Evolutionary conservation across 2,113 vertebrate genomes (phyloP).

Genomic region (Salvator merianae): DNA sequence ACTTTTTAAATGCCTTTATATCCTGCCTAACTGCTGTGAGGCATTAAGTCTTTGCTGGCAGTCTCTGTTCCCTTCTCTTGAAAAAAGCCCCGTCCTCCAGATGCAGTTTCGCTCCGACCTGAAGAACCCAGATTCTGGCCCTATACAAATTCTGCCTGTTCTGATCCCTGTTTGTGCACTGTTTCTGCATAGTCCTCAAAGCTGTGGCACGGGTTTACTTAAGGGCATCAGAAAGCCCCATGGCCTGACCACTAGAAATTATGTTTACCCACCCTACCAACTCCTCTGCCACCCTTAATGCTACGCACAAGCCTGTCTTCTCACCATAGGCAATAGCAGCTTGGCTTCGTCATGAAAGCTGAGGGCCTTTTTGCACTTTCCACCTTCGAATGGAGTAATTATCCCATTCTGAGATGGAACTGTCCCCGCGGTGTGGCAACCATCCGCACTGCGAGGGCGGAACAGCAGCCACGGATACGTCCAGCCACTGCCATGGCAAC

Average conservation of each 20-base stretch:
- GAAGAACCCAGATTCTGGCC: neutral
- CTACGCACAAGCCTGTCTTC: neutral
- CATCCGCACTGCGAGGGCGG: too few relatives aligned
- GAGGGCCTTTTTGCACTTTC: too few relatives aligned
- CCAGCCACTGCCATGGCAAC: too few relatives aligned
- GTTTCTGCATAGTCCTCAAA: too few relatives aligned
- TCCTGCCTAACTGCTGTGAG: neutral
- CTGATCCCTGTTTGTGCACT: neutral
- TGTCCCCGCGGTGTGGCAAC: too few relatives aligned
- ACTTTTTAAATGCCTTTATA: neutral
- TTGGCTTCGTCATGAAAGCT: too few relatives aligned
- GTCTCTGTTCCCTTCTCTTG: neutral
- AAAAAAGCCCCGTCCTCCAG: neutral
- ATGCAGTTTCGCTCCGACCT: neutral
- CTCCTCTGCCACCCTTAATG: neutral
- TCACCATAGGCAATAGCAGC: neutral
- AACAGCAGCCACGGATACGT: too few relatives aligned
- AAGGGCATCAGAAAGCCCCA: neutral
- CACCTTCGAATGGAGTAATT: too few relatives aligned
- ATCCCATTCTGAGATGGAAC: too few relatives aligned
- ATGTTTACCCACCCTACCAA: neutral
- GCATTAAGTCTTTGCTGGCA: neutral
- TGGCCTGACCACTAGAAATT: too few relatives aligned
- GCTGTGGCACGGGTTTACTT: too few relatives aligned
- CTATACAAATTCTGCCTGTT: neutral